Evolutionary conservation across 92 coral and sea anemone species (phyloP), one percentile per base, ranked within the genome.

Genomic region (Epizoanthus scotinus): DNA sequence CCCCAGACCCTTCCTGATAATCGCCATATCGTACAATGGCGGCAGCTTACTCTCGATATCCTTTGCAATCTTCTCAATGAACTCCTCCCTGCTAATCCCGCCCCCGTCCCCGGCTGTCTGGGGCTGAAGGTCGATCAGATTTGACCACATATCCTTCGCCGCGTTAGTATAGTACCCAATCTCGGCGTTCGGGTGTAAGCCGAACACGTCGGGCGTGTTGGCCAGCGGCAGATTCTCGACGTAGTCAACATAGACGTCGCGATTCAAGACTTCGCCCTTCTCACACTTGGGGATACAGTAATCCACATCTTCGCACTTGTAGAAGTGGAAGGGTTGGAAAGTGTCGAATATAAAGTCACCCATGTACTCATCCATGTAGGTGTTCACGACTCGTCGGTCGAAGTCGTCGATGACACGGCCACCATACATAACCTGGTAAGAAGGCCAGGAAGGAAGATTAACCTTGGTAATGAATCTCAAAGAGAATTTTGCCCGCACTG

Each of bases 91-190:
- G 78, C 98, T 93, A 50, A 96, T 91, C 8, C 99, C 99, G 22
- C 99, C 99, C 31, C 98, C 85, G 60, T 96, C 99, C n/a, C 99
- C 99, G 34, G 92, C 98, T 44, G 99, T 93, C 87, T 96, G 99
- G 29, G 99, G 99, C 89, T 96, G 99, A 64, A 96, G 83, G 61
- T 96, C 99, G 15, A 96, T 95, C 75, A 96, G 83, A 75, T 96
- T 94, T n/a, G 90, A 84, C 99, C 99, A 96, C 99, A 96, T 96
- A 82, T 96, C 99, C 79, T 96, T 96, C 53, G 97, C 99, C 27
- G 98, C 87, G 78, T 94, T 94, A 20, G 99, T 96, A 87, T 96
- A 96, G 88, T 96, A 96, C 20, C 99, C 99, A 78, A 96, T 96
- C 91, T 96, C 99, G 9, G 99, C 99, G 62, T 96, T 96, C 5